Evolutionary conservation across 2,888 invertebrate genomes (phyloP), one percentile per base, ranked within the genome.

Genomic region (Cephus pulcher): DNA sequence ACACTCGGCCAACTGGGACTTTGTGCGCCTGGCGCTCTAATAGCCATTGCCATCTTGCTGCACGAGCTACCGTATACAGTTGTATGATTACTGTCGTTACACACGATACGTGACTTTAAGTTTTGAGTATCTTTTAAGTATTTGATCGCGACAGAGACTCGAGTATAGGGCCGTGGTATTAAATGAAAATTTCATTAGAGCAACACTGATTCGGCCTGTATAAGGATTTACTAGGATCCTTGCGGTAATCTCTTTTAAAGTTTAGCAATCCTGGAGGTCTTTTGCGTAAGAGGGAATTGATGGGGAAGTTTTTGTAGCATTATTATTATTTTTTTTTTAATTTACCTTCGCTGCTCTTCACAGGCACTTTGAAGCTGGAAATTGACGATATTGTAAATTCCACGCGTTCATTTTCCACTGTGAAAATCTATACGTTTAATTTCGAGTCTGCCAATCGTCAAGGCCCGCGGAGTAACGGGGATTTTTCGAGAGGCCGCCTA

Each of bases 21-120:
- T 15, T 68, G 56, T 23, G 23, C 56, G 56, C 23, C 9, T 56
- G 56, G 40, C 34, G 69, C 15, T 78, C 70, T 78, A 78, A 78
- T 78, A 78, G 78, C 78, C 70, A 23, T 35, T n/a, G 32, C 71
- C 71, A 34, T 32, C 15, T 32, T 34, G 33, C 71, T 34, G 33
- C 23, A 56, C 56, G 56, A 56, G 56, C 56, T 23, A 56, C 6
- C 9, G 56, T 56, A 23, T 56, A 23, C 56, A 23, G 23, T 56
- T 23, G 56, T 23, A 56, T 23, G 56, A 56, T 56, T 56, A 56
- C 56, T 15, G 56, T 23, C 56, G 56, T 56, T 56, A 56, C 23
- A 23, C 23, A 56, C 56, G 23, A 56, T 56, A 23, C 56, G 56
- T 56, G 56, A 56, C 56, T 56, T 56, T 23, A 56, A 56, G 9